Evolutionary conservation across 2,113 vertebrate species (phyloP), one percentile per base, ranked within the genome.

Genomic region (Cavia porcellus): DNA sequence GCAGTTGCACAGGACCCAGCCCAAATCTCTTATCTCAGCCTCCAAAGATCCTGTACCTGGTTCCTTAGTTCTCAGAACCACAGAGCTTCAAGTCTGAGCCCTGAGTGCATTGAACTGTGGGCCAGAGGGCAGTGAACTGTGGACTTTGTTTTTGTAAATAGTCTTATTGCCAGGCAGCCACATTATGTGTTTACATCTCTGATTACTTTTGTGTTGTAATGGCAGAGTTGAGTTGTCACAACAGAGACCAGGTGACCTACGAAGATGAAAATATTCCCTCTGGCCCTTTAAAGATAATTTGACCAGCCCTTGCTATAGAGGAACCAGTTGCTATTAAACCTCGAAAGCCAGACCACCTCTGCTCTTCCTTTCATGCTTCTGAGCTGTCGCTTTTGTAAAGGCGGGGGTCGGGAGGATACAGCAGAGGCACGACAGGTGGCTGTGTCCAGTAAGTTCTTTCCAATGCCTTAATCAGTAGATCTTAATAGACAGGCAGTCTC

Each of bases 201-300:
- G 66, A 57, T 57, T 50, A 57, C 50, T 70, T 30, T 57, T 32
- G 19, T 64, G 55, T 72, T 61, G 22, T 24, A 38, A 3, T 1
- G 55, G 79, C 50, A 22, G 79, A 42, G 72, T 25, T 66, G 68
- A n/a, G 77, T 52, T 42, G n/a, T 86, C 57, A 47, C 0, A 10
- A 15, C 87, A 81, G 93, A 87, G 81, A 86, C 35, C 14, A 0
- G 1, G 0, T 30, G 93, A 77, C 61, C 87, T 81, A 25, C 15
- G 7, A 25, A 64, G 28, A 62, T 55, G 64, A 28, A 93, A 75
- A 75, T 32, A 24, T 7, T 75, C 20, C 47, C 42, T 93, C 64
- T 68, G 84, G 50, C 38, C 45, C 86, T 87, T 91, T 9, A 62
- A 70, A 86, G 70, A 95, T n/a, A 89, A 24, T 59, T 57, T 62